A percentile compares a stretch with the other conserved stretches of the same genome.
Evolutionary conservation across 2,888 invertebrate species (phyloP).

Genomic region (Drosophila antonietae): DNA sequence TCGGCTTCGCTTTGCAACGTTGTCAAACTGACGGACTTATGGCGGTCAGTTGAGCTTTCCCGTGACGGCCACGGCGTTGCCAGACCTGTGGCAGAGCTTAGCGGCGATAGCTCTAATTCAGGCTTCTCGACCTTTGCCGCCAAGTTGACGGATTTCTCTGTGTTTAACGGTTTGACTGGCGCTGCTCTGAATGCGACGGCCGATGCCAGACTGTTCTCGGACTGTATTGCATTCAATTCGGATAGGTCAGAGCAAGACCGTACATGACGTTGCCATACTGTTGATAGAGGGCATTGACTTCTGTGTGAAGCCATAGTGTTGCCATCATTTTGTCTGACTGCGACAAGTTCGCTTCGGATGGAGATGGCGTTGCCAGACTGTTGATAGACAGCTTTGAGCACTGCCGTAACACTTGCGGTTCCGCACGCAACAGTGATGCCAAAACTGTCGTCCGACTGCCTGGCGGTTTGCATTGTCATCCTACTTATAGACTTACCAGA

Average conservation of each 20-base stretch:
- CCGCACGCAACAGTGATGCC: background rate
- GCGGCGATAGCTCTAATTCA: background rate
- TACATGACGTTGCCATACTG: background rate
- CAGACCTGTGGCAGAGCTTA: background rate
- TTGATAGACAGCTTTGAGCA: background rate
- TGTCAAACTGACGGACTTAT: background rate
- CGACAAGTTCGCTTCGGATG: background rate
- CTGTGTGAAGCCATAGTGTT: background rate
- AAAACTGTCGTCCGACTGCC: background rate
- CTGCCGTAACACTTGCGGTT: background rate
- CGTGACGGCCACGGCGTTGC: constrained; percentile 4
- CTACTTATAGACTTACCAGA: background rate
- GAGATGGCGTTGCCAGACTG: background rate
- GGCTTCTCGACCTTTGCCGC: background rate
- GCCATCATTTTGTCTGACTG: background rate
- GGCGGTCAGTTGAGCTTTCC: background rate
- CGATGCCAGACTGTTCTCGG: background rate
- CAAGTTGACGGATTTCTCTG: no score
- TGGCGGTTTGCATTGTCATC: background rate
- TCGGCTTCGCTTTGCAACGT: background rate
- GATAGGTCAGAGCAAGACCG: background rate
- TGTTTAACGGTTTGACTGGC: background rate
- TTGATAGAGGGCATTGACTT: background rate
- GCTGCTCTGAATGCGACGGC: background rate
- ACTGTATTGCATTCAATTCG: background rate